phyloP scores from a whole-genome alignment of 2,888 invertebrate genomes.

The Limenitis camilla region DNA sequence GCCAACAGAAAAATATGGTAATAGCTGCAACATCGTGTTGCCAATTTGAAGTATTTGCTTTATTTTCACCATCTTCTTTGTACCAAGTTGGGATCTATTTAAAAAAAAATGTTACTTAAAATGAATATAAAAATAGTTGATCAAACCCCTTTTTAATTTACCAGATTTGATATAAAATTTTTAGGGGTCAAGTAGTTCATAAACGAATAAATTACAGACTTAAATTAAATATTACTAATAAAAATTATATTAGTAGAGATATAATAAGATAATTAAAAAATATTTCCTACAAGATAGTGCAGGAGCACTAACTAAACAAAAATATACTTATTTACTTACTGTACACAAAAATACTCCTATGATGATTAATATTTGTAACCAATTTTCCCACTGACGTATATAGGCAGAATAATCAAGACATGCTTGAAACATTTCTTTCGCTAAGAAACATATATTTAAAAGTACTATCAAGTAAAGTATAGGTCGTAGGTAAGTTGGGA shows the following conservation, averaged over 20 bases:
- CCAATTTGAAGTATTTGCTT: constrained; percentile 73
- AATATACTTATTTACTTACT: constrained; percentile 47
- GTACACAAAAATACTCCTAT: constrained; percentile 81
- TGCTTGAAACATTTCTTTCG: constrained; percentile 86
- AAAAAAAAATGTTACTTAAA: background rate
- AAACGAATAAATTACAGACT: too few species aligned
- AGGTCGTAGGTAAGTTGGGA: constrained; percentile 54
- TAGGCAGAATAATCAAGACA: constrained; percentile 83
- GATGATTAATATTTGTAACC: constrained; percentile 86
- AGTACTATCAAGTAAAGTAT: constrained; percentile 77
- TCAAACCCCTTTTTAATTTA: too few species aligned
- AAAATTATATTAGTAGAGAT: too few species aligned
- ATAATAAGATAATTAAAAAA: too few species aligned
- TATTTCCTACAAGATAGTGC: too few species aligned
- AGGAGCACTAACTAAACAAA: too few species aligned
- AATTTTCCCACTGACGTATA: constrained; percentile 87
- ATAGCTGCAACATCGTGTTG: constrained; percentile 87
- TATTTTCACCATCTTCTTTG: constrained; percentile 41
- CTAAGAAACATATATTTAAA: constrained; percentile 77
- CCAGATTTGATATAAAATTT: background rate
- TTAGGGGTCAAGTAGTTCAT: too few species aligned
- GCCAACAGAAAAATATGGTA: constrained; percentile 86
- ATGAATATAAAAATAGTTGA: background rate
- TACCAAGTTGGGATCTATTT: constrained; percentile 58
- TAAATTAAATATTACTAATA: too few species aligned